Conservation (phyloP, 2,797 vertebrate species). For the Oryzias sinensis region DNA sequence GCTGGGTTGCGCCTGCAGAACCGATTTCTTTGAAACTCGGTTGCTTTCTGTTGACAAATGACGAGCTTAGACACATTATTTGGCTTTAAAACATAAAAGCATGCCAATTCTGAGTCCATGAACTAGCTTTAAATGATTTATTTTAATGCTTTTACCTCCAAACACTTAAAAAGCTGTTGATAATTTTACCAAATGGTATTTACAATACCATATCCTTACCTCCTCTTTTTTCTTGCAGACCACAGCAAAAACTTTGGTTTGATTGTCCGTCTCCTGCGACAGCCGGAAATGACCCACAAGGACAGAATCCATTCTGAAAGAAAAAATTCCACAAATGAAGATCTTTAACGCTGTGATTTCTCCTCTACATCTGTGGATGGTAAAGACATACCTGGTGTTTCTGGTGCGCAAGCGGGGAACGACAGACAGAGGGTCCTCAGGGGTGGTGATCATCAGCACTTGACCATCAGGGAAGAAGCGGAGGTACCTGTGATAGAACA, state of each 20-base stretch:
- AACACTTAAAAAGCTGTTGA: not conserved
- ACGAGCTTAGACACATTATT: not conserved
- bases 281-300: slow-evolving; percentile 94
- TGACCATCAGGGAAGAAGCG: slow-evolving; percentile 95
- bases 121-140: too few species aligned
- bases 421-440: slow-evolving; percentile 89
- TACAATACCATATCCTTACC: slow-evolving; percentile 63
- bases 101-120: not conserved
- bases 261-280: slow-evolving; percentile 98
- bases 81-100: not conserved
- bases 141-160: not conserved
- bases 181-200: not conserved
- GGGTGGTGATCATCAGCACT: slow-evolving; percentile 93
- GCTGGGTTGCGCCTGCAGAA: slow-evolving; percentile 85
- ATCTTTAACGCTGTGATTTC: too few species aligned
- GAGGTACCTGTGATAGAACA: slow-evolving; percentile 83
- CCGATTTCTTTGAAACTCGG: slow-evolving; percentile 81
- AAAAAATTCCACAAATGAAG: not conserved
- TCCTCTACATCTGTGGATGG: not conserved
- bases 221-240: slow-evolving; percentile 97
- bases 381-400: slow-evolving; percentile 81
- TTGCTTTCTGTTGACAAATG: slow-evolving; percentile 78
- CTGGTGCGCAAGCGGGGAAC: slow-evolving; percentile 88
- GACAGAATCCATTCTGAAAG: slow-evolving; percentile 87
- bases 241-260: slow-evolving; percentile 99